Percentiles rank a stretch among this genome's conserved stretches.
phyloP scores from a whole-genome alignment of 1,140 invertebrate species.

The Saccostrea echinata region DNA sequence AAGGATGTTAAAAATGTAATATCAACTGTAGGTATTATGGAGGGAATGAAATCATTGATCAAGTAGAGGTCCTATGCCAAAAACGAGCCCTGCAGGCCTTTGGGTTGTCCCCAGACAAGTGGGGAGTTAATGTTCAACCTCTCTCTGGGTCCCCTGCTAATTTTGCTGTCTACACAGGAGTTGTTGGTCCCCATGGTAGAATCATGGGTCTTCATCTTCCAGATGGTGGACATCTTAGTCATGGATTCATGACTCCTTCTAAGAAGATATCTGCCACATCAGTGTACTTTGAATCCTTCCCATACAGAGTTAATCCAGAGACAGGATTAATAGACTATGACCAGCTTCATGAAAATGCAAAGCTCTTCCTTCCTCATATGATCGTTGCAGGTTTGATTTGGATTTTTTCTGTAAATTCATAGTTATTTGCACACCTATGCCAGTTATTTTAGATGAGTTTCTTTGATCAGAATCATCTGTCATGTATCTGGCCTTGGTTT shows the following conservation, averaged over 20 bases:
- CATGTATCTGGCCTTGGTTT: neutral
- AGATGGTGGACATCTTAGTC: conserved; percentile 96
- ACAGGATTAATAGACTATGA: conserved; percentile 98
- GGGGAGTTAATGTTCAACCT: conserved; percentile 99
- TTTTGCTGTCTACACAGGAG: conserved; percentile 89
- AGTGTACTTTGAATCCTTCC: conserved; percentile 99
- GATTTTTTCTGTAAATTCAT: neutral
- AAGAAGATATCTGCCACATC: conserved; percentile 98
- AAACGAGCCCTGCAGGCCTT: conserved; percentile 92
- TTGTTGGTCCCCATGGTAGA: conserved; percentile 93
- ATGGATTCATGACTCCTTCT: conserved; percentile 93
- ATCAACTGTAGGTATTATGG: conserved; percentile 89
- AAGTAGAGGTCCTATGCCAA: conserved; percentile 94
- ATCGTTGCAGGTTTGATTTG: conserved; percentile 89
- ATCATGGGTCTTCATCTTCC: conserved; percentile 98
- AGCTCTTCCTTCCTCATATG: conserved; percentile 93
- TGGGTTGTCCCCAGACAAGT: conserved; percentile 89
- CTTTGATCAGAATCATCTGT: neutral
- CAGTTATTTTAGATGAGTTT: neutral
- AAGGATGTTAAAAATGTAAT: neutral
- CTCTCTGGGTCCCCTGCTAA: conserved; percentile 98
- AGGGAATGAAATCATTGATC: conserved; percentile 97
- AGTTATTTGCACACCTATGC: neutral
- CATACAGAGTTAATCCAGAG: conserved; percentile 93
- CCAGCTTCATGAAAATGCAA: conserved; percentile 89